phyloP scores from a whole-genome alignment of 2,113 vertebrate species.

The Hypocryptadius cinnamomeus region DNA sequence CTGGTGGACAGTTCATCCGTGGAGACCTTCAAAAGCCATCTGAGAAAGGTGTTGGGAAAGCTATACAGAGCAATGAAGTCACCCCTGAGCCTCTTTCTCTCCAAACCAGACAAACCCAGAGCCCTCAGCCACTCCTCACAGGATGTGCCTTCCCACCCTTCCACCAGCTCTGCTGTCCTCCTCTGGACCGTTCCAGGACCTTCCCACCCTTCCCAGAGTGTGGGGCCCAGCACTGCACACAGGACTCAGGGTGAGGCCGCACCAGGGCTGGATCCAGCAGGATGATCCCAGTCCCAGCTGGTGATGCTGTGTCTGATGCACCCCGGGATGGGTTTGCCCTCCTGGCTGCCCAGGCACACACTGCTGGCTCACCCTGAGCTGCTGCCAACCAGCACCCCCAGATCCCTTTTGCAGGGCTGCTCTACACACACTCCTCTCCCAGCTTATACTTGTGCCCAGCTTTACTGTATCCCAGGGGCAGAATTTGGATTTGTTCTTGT shows the following conservation, averaged over 20 bases:
- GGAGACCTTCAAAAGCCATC: neutral
- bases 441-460: neutral
- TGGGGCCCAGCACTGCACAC: neutral
- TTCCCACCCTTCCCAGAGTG: neutral
- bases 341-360: neutral
- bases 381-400: neutral
- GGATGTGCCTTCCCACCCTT: neutral
- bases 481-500: neutral
- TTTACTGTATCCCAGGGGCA: neutral
- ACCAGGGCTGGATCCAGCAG: neutral
- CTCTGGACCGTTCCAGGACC: neutral
- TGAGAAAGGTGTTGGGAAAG: neutral
- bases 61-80: neutral
- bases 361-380: neutral
- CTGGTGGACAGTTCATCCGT: neutral
- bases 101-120: neutral
- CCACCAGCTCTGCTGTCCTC: neutral
- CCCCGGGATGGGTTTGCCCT: neutral
- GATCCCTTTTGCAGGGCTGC: neutral
- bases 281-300: neutral
- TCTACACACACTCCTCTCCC: neutral
- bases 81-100: neutral
- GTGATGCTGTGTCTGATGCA: neutral
- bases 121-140: fast-evolving
- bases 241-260: neutral